Evolutionary conservation across 1,140 invertebrate genomes (phyloP), one percentile per base, ranked within the genome.

Genomic region (Platorchestia sp.): DNA sequence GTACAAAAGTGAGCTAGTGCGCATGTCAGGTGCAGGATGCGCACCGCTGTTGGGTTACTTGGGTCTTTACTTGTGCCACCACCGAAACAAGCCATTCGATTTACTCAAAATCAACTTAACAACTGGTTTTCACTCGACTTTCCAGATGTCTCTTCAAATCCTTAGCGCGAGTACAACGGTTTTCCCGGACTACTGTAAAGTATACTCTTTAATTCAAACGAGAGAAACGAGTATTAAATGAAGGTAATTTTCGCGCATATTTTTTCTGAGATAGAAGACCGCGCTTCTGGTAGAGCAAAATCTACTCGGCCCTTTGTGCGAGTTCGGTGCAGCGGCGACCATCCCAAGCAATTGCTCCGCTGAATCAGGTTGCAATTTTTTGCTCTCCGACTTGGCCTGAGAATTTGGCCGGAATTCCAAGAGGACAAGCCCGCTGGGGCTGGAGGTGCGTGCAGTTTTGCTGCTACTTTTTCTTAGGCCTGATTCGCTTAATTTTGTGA

Each of bases 391-490:
- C 91, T 93, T 93, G 40, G 91, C 91, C 45, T 40, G 91, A 93
- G 91, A 93, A 93, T 93, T 93, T 93, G 91, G 91, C 91, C 44
- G 45, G 91, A 93, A 93, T 93, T 93, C 91, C 91, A 93, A 93
- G 91, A 93, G 91, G 91, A 93, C 91, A 93, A 93, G 47, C 91
- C 91, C 44, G 91, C 43, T 44, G 43, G 36, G 91, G 91, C 40
- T 93, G 45, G 45, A 40, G 59, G 91, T 45, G 45, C 91, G 44
- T 93, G 91, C 91, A 93, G 44, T 93, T 93, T 93, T 45, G 43
- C 45, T 47, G 19, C 91, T 42, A n/a, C 43, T 93, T 47, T 93
- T 93, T 93, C 91, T 45, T 44, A 93, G 45, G 91, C 91, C 43
- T 45, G 43, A 44, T n/a, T 45, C 91, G 91, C 87, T 41, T 89